Base-by-base conservation (phyloP, 1,140 invertebrate species). In the Ceratosolen fusciceps region DNA sequence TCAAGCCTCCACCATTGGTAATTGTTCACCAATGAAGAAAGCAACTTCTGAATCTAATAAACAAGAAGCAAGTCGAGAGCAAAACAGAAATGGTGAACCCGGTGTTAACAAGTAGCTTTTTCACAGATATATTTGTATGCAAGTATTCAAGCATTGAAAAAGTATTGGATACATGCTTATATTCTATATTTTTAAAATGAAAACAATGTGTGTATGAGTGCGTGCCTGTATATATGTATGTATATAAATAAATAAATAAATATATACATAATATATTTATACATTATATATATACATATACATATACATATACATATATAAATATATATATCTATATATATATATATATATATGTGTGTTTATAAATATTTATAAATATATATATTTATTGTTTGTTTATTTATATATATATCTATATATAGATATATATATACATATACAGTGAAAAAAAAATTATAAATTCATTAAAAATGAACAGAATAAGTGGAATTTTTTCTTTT, bases 161-260 rank as follows among this genome's bases (percentile, higher is more conserved):
- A 47, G 34, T 67, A 54, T 58, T 19, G 37, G 54, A 67, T 79
- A 74, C 14, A 24, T 79, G 43, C 29, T 29, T 74, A 12, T 74
- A 74, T 21, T 74, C 54, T 79, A 67, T 79, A 79, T 79, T 79
- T 79, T 74, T 58, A 52, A 77, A 67, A 79, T 16, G 24, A 34
- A 68, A 76, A 47, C 43, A 56, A 26, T 60, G 76, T 60, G 31
- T 73, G 26, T 77, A 47, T 47, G 43, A 47, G 43, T 31, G 58
- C 4, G 14, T 34, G 58, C 24, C 1, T 60, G 56, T 29, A 14
- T 60, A 54, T 24, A 24, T 1, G 1, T 58, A 58, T 26, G 10
- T 10, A 58, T 10, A 29, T 58, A 26, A 1, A 26, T 58, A 26
- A 31, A 2, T 60, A 12, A 0, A 31, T 31, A 5, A 0, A 4